Evolutionary conservation across 2,797 vertebrate genomes (phyloP), one percentile per base, ranked within the genome.

Genomic region (Cynopterus sphinx): DNA sequence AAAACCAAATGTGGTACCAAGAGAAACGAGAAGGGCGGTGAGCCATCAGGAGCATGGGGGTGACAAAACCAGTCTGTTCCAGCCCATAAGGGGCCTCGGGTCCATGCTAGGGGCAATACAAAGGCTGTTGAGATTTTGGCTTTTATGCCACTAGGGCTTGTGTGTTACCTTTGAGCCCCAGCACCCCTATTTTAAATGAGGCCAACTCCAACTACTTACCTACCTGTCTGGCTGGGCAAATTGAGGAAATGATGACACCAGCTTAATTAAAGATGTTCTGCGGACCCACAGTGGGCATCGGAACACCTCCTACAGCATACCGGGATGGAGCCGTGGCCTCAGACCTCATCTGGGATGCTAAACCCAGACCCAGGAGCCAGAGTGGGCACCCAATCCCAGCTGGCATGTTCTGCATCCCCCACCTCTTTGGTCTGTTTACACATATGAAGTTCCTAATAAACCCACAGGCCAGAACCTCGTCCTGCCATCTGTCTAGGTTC

Each of bases 61-160:
- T 2, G 1, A 28, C 51, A 0, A 7, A 41, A 8, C 11, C 26
- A 49, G 49, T 6, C 15, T 12, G 33, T 3, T 15, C 19, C 39
- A n/a, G 26, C 3, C 33, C 22, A 36, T 0, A 24, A 63, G 24
- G 9, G 39, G 51, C 67, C 21, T 3, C 4, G 2, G 51, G 61
- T 28, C 13, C 63, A 46, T 9, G n/a, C 19, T 51, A 57, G 70
- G 26, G 67, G 73, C 31, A 19, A 41, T 0, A 1, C 1, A 1
- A 22, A 6, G 68, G 15, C 9, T 8, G 19, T 9, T 13, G 51
- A 81, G 33, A 24, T 28, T 31, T 22, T 1, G 22, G n/a, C 28
- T 46, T 36, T 68, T 7, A 36, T 2, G 7, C 19, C n/a, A 43
- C 63, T 51, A 73, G 43, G 41, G 33, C 21, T 1, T 55, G 17